Conservation (phyloP, 2,113 vertebrate genomes). For the Campylorhamphus procurvoides region DNA sequence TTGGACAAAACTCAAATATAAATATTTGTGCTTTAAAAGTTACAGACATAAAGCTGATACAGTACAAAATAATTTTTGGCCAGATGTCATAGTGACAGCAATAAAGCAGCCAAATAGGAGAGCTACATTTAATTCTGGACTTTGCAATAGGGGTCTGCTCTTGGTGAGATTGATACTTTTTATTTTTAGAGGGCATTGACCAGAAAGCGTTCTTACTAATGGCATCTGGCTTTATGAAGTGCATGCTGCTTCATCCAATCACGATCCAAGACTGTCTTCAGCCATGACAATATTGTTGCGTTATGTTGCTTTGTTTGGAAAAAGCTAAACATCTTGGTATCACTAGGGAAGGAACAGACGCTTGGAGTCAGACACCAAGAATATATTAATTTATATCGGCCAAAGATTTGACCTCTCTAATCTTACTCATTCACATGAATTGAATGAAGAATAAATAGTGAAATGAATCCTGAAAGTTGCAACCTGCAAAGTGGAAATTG, state of each 20-base stretch:
- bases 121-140: slow-evolving; percentile 17
- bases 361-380: not conserved
- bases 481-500: not conserved
- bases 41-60: slow-evolving; percentile 17
- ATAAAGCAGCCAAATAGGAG: not conserved
- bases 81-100: slow-evolving; percentile 6
- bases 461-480: slow-evolving; percentile 2
- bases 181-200: slow-evolving; percentile 60
- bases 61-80: slow-evolving; percentile 1
- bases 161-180: slow-evolving; percentile 41
- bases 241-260: slow-evolving; percentile 6
- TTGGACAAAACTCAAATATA: slow-evolving; percentile 14
- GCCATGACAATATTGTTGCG: not conserved
- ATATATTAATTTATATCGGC: not conserved
- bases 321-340: not conserved
- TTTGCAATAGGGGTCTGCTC: not conserved
- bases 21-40: slow-evolving; percentile 41
- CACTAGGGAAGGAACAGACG: not conserved
- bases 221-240: slow-evolving; percentile 58
- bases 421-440: not conserved
- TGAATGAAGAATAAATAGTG: not conserved
- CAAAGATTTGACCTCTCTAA: not conserved
- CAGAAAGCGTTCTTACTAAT: slow-evolving; percentile 43
- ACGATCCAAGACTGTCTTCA: slow-evolving; percentile 1
- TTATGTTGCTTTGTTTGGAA: slow-evolving; percentile 9